phyloP scores from a whole-genome alignment of 2,888 invertebrate genomes.

The Oscheius sp. region DNA sequence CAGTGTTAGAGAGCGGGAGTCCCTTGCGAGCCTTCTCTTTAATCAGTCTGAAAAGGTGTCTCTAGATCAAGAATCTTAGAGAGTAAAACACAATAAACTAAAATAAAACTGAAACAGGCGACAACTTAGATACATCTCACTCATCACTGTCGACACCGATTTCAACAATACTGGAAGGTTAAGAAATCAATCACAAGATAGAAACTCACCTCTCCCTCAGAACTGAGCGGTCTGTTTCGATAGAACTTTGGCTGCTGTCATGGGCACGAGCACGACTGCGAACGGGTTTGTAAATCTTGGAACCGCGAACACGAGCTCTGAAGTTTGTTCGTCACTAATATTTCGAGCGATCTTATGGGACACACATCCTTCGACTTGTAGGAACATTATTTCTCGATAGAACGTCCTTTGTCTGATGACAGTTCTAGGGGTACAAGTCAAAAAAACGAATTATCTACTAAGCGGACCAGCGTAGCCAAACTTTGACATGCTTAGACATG shows the following conservation, averaged over 20 bases:
- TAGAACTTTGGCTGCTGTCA: conserved; percentile 35
- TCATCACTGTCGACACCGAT: conserved; percentile 12
- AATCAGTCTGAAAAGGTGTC: conserved; percentile 19
- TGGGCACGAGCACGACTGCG: conserved; percentile 43
- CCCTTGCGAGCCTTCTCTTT: conserved; percentile 38
- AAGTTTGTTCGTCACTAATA: neutral
- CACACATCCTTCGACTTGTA: no score
- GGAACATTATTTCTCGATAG: no score
- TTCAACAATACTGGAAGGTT: conserved; percentile 7
- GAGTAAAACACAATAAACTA: neutral
- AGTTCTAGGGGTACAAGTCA: no score
- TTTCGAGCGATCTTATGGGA: no score
- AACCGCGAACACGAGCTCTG: conserved; percentile 56
- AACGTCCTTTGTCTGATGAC: no score
- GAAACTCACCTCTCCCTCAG: conserved; percentile 44
- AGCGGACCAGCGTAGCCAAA: no score
- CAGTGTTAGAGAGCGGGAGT: conserved; percentile 38
- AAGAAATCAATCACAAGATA: neutral
- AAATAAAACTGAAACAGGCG: neutral
- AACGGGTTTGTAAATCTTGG: conserved; percentile 59
- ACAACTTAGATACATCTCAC: conserved; percentile 14
- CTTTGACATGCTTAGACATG: no score
- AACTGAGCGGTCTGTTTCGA: conserved; percentile 47
- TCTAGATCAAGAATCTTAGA: neutral
- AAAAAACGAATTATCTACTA: no score